Evolutionary conservation across 2,888 invertebrate genomes (phyloP).

Genomic region (Sphecodes monilicornis): DNA sequence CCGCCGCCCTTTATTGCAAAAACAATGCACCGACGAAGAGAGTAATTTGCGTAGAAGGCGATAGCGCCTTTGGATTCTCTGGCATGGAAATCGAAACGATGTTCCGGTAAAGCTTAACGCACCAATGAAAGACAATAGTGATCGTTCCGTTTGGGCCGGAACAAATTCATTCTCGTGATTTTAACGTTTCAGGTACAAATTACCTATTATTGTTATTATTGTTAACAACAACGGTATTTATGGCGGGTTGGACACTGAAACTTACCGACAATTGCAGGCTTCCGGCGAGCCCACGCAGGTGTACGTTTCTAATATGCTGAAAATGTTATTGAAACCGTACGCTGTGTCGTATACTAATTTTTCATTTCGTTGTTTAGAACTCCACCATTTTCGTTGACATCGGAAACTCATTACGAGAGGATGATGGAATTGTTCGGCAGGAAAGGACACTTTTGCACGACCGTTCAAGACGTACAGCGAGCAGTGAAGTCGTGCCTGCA

Average conservation of each 20-base stretch:
- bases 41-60: slow-evolving; percentile 97
- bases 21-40: slow-evolving; percentile 92
- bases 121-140: neutral
- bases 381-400: slow-evolving; percentile 93
- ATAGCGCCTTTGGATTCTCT: slow-evolving; percentile 99
- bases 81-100: slow-evolving; percentile 99
- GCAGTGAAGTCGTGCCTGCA: slow-evolving; percentile 89
- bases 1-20: slow-evolving; percentile 95
- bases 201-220: slow-evolving; percentile 95
- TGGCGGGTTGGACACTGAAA: slow-evolving; percentile 92
- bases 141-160: neutral
- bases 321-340: neutral
- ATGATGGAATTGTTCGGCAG: slow-evolving; percentile 95
- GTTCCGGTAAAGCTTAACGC: slow-evolving; percentile 86
- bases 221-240: slow-evolving; percentile 99
- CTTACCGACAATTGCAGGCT: slow-evolving; percentile 89
- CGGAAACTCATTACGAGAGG: slow-evolving; percentile 94
- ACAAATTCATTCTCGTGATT: neutral
- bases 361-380: slow-evolving; percentile 86
- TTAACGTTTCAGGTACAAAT: slow-evolving; percentile 89
- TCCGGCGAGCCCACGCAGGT: slow-evolving; percentile 90
- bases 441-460: slow-evolving; percentile 92
- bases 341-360: neutral
- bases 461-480: slow-evolving; percentile 90
- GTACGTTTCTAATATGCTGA: slow-evolving; percentile 85